Conservation (phyloP, 2,113 vertebrate species). For the Cheirogaleus medius region DNA sequence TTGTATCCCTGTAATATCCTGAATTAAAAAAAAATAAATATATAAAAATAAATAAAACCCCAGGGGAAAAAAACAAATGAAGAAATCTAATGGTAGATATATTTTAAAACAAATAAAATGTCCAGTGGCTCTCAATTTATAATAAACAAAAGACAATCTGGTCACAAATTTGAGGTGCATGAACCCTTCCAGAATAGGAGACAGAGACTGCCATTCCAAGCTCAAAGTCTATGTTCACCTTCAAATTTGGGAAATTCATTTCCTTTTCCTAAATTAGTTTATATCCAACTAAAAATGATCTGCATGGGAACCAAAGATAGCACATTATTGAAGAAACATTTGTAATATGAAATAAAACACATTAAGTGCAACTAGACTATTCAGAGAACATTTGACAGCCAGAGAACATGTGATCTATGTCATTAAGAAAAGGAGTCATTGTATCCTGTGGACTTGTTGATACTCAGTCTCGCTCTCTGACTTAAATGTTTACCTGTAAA, state of each 20-base stretch:
- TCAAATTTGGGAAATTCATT: slow-evolving; percentile 3
- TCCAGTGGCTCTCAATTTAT: background rate
- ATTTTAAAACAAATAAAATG: background rate
- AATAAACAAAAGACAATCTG: background rate
- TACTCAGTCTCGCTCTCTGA: background rate
- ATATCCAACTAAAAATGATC: background rate
- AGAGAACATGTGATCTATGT: background rate
- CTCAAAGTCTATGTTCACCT: background rate
- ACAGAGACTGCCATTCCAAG: background rate
- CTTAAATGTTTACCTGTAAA: background rate
- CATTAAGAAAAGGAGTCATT: background rate
- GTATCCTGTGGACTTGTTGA: background rate
- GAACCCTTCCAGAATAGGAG: background rate
- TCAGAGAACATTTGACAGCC: background rate
- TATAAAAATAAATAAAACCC: too few relatives aligned
- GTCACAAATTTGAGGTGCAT: background rate
- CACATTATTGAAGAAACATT: background rate
- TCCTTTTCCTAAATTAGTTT: slow-evolving; percentile 25
- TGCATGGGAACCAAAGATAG: background rate
- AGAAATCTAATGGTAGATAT: background rate
- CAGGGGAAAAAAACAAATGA: background rate
- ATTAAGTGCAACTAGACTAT: background rate
- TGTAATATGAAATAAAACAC: slow-evolving; percentile 1
- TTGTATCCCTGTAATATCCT: too few relatives aligned
- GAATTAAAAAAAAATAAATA: too few relatives aligned